Percentiles rank a stretch among this genome's conserved stretches.
Conservation (phyloP, 2,797 vertebrate genomes). For the Echeneis naucrates region DNA sequence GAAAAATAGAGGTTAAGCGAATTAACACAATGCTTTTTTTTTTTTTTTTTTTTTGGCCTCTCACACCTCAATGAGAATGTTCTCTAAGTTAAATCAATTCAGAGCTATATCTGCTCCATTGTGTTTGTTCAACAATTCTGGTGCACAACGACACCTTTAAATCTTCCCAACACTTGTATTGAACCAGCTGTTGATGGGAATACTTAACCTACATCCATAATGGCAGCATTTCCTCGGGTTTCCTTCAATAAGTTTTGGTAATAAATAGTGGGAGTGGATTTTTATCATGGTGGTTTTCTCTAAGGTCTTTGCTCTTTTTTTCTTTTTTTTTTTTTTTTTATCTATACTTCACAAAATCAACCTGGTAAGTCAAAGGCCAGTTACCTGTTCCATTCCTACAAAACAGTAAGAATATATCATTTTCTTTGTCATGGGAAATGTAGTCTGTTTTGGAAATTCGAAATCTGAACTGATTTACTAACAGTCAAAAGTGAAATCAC, state of each 20-base stretch:
- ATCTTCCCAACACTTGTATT: not conserved
- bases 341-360: not conserved
- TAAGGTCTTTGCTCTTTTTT: too few relatives aligned
- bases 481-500: not conserved
- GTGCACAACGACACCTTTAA: slow-evolving; percentile 15
- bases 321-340: too few relatives aligned
- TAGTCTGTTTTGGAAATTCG: not conserved
- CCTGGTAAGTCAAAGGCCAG: not conserved
- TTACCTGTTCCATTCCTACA: not conserved
- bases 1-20: slow-evolving; percentile 73
- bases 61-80: slow-evolving; percentile 36
- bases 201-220: not conserved
- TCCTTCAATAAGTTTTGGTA: not conserved
- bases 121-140: slow-evolving; percentile 45
- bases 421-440: too few relatives aligned
- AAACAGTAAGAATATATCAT: too few relatives aligned
- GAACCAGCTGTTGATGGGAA: not conserved
- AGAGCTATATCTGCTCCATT: slow-evolving; percentile 19
- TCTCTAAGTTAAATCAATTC: slow-evolving; percentile 61
- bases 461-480: not conserved
- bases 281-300: slow-evolving; percentile 2
- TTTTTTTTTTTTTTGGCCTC: slow-evolving; percentile 57
- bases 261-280: not conserved
- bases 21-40: slow-evolving; percentile 68
- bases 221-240: not conserved